Conservation (phyloP, 2,797 vertebrate species). For the Amblyraja radiata region DNA sequence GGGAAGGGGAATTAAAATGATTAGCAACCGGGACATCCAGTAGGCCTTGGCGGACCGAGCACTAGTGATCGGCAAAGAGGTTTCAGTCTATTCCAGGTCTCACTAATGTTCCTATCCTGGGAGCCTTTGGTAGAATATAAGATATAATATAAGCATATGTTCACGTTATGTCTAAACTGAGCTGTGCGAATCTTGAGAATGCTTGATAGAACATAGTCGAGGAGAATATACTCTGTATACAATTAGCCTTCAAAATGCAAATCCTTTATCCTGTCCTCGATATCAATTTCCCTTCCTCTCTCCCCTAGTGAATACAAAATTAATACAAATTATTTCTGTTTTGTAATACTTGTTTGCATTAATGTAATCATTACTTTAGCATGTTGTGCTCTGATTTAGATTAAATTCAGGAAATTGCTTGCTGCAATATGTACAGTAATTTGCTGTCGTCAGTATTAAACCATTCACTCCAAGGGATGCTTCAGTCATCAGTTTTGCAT, state of each 20-base stretch:
- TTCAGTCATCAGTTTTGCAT: background rate
- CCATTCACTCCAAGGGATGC: background rate
- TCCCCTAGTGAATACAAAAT: background rate
- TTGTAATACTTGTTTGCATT: background rate
- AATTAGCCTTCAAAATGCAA: background rate
- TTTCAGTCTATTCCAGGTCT: no score
- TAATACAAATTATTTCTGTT: background rate
- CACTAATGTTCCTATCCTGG: no score
- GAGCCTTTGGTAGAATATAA: no score
- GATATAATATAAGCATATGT: no score
- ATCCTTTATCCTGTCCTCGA: background rate
- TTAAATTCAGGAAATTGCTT: conserved; percentile 8
- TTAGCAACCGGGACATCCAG: no score
- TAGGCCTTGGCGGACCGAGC: no score
- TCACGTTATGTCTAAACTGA: no score
- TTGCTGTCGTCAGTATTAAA: background rate
- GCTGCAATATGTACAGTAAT: background rate
- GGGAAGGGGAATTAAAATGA: no score
- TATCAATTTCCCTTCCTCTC: background rate
- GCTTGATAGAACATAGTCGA: no score
- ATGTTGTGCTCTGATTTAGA: background rate
- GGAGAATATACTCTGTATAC: background rate
- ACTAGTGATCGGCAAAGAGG: no score
- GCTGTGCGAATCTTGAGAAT: no score
- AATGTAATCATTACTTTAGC: background rate